Percentiles rank a stretch among this genome's conserved stretches.
These are phyloP conservation scores for Podotricha telesiphe DNA, from an alignment of 2,888 invertebrate species.

Conservation along the genomic window DNA sequence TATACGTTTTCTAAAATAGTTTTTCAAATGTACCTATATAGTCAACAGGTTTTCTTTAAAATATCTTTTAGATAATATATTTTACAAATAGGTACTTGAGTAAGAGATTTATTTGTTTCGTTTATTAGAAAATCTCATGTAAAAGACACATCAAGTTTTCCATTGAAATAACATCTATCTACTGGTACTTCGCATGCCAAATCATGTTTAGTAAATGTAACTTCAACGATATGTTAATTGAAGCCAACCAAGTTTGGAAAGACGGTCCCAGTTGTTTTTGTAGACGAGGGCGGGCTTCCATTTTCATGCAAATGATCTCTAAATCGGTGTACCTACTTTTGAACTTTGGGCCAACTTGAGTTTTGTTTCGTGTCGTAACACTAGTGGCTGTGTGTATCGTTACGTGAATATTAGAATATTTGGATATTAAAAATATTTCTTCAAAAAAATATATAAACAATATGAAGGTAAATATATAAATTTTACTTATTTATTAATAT, in stretches of 20 bases:
- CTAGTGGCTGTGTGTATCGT: conserved; percentile 41
- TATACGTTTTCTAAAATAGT: too few species aligned
- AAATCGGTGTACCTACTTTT: conserved; percentile 51
- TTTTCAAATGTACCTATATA: too few species aligned
- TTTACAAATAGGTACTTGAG: neutral
- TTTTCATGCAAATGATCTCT: conserved; percentile 73
- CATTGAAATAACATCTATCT: conserved; percentile 29
- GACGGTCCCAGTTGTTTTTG: conserved; percentile 63
- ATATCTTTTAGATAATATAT: too few species aligned
- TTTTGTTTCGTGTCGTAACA: conserved; percentile 42
- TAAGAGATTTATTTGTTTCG: neutral
- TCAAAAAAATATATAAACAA: neutral
- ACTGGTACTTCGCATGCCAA: conserved; percentile 38
- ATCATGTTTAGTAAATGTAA: conserved; percentile 32
- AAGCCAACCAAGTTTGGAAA: conserved; percentile 61
- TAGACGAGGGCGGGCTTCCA: conserved; percentile 54
- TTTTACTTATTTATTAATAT: neutral
- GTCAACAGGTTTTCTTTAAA: too few species aligned
- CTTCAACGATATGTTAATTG: conserved; percentile 46
- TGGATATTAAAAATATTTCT: neutral
- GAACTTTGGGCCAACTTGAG: conserved; percentile 40
- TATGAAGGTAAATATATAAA: too few species aligned
- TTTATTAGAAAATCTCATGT: conserved; percentile 36
- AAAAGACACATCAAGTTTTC: conserved; percentile 19
- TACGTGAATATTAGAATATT: neutral